Percentiles rank a stretch among this genome's conserved stretches.
phyloP scores from a whole-genome alignment of 2,888 invertebrate genomes.

The Ptilodon capucinus region DNA sequence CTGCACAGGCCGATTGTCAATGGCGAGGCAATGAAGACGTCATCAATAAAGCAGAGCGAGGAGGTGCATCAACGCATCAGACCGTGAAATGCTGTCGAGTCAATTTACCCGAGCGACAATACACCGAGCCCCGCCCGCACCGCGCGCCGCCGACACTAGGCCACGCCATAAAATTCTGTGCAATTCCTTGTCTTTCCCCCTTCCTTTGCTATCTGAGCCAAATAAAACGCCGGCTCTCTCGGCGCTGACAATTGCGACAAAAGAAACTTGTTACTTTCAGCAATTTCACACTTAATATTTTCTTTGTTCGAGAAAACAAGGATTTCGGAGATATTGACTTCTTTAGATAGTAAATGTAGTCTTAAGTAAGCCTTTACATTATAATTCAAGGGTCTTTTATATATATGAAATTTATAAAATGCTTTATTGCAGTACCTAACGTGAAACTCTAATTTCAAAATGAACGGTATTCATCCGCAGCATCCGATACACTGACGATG shows the following conservation, averaged over 20 bases:
- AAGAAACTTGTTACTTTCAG: conserved; percentile 28
- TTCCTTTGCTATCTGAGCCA: conserved; percentile 49
- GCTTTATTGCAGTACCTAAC: neutral
- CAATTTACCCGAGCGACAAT: conserved; percentile 70
- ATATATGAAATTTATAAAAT: too few relatives aligned
- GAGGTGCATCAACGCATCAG: conserved; percentile 64
- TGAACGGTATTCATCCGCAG: conserved; percentile 6
- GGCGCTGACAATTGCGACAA: conserved; percentile 29
- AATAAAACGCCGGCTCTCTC: conserved; percentile 42
- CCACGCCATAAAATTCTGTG: conserved; percentile 59
- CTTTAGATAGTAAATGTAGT: neutral
- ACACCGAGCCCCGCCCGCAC: conserved; percentile 37
- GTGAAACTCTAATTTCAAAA: neutral
- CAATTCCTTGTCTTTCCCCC: conserved; percentile 51
- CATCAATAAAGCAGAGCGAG: conserved; percentile 51
- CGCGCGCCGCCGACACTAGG: conserved; percentile 51
- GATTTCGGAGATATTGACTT: neutral
- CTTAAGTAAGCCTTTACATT: too few relatives aligned
- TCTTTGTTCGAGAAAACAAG: neutral
- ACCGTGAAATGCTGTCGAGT: conserved; percentile 71
- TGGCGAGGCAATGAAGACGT: conserved; percentile 47
- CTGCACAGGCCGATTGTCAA: conserved; percentile 27
- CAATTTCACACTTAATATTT: conserved; percentile 19
- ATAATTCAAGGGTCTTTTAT: too few relatives aligned
- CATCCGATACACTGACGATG: conserved; percentile 18